phyloP scores from a whole-genome alignment of 2,888 invertebrate species.

The Syrista parreyssii region DNA sequence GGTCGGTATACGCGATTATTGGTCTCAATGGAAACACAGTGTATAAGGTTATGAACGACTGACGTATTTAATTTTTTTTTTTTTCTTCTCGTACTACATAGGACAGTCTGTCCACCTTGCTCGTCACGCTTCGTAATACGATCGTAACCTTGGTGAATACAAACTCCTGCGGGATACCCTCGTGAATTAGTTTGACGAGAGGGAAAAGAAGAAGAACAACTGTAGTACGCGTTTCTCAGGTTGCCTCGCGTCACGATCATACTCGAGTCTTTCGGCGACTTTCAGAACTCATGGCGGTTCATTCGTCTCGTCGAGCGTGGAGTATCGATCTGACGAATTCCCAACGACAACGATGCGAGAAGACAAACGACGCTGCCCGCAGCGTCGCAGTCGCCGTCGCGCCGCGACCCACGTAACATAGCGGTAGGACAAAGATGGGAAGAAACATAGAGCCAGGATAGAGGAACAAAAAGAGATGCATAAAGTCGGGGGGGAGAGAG shows the following conservation, averaged over 20 bases:
- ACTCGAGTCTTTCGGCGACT: background rate
- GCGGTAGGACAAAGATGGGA: background rate
- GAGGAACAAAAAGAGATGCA: background rate
- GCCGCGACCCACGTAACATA: background rate
- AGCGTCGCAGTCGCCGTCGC: slow-evolving; percentile 2
- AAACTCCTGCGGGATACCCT: background rate
- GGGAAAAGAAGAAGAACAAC: background rate
- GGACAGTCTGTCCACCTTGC: background rate
- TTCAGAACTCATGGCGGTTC: background rate
- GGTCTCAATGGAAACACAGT: background rate
- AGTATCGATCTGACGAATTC: slow-evolving; percentile 15
- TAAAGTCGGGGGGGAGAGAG: background rate
- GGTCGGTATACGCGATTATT: background rate
- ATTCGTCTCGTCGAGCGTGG: slow-evolving; percentile 7
- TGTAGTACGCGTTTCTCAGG: background rate
- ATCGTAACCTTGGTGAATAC: background rate
- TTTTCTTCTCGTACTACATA: background rate
- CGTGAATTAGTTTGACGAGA: background rate
- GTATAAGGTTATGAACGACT: background rate
- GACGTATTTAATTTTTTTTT: background rate
- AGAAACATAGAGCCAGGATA: background rate
- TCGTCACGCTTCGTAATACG: background rate
- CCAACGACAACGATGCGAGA: slow-evolving; percentile 14
- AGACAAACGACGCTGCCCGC: slow-evolving; percentile 13
- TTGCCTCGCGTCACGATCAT: background rate